phyloP scores from a whole-genome alignment of 1,140 invertebrate species.

The Aporrectodea caliginosa region DNA sequence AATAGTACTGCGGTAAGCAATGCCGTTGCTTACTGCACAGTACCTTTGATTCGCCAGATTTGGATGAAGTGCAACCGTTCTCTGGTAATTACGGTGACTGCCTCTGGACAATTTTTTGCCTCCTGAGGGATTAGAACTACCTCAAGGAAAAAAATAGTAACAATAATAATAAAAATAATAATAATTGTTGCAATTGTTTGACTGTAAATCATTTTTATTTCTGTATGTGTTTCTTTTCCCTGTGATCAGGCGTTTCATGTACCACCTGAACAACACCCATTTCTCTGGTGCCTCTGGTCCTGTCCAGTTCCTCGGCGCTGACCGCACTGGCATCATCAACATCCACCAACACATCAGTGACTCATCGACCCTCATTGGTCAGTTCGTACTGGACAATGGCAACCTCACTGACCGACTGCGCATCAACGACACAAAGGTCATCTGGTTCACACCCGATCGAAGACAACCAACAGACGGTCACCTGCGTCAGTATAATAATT shows the following conservation, averaged over 20 bases:
- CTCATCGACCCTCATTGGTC: conserved; percentile 60
- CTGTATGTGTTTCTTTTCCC: conserved; percentile 71
- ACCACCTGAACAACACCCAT: conserved; percentile 60
- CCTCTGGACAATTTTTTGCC: no score
- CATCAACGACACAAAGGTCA: conserved; percentile 61
- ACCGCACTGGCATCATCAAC: conserved; percentile 66
- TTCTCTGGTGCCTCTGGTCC: conserved; percentile 74
- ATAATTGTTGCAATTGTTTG: conserved; percentile 56
- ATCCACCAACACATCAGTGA: conserved; percentile 68
- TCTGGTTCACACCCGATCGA: conserved; percentile 66
- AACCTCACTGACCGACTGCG: conserved; percentile 43
- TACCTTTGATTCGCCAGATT: no score
- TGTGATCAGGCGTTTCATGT: conserved; percentile 57
- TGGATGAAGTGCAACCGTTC: no score
- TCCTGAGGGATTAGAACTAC: no score
- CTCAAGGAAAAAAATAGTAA: no score
- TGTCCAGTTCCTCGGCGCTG: conserved; percentile 68
- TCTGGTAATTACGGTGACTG: no score
- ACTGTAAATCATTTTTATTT: conserved; percentile 63
- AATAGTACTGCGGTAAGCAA: no score
- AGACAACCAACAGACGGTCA: conserved; percentile 67
- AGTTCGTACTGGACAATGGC: conserved; percentile 62
- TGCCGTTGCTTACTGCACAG: no score
- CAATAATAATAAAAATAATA: conserved; percentile 20
- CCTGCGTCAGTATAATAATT: no score